Percentiles rank a stretch among this genome's conserved stretches.
Evolutionary conservation across 2,797 vertebrate genomes (phyloP).

Genomic region (Ctenopoma multispine): DNA sequence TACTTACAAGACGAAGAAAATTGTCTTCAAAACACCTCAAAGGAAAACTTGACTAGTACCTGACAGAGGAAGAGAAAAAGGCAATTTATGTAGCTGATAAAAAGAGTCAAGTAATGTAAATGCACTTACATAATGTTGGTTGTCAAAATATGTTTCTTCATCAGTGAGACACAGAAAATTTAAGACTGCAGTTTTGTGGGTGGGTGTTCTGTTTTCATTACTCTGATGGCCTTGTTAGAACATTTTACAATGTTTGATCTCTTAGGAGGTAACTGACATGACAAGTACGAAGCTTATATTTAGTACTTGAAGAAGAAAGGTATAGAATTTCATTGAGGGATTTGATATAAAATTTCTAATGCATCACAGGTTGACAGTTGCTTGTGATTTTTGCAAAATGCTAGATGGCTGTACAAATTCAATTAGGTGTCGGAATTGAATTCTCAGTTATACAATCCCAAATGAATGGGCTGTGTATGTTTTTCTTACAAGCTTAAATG

Average conservation of each 20-base stretch:
- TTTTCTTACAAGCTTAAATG: not conserved
- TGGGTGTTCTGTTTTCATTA: constrained; percentile 17
- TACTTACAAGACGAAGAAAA: constrained; percentile 77
- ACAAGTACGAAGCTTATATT: not conserved
- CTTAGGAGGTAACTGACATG: not conserved
- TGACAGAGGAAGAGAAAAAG: constrained; percentile 29
- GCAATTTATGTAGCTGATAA: constrained; percentile 39
- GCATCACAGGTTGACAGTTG: not conserved
- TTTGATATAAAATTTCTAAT: not conserved
- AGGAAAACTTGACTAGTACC: constrained; percentile 58
- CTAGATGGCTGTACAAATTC: not conserved
- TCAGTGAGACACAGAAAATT: constrained; percentile 7
- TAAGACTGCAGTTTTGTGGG: not conserved
- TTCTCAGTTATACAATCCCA: not conserved
- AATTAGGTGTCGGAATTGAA: not conserved
- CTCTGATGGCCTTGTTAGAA: not conserved
- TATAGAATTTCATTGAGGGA: too few species aligned
- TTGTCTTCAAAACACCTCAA: constrained; percentile 72
- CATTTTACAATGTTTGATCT: constrained; percentile 2
- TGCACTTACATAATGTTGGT: constrained; percentile 17
- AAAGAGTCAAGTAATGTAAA: constrained; percentile 49
- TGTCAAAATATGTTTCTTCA: constrained; percentile 27
- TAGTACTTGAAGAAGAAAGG: not conserved
- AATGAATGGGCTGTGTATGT: not conserved
- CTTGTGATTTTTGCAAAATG: not conserved